phyloP scores from a whole-genome alignment of 2,797 vertebrate species.

The Hipposideros larvatus region DNA sequence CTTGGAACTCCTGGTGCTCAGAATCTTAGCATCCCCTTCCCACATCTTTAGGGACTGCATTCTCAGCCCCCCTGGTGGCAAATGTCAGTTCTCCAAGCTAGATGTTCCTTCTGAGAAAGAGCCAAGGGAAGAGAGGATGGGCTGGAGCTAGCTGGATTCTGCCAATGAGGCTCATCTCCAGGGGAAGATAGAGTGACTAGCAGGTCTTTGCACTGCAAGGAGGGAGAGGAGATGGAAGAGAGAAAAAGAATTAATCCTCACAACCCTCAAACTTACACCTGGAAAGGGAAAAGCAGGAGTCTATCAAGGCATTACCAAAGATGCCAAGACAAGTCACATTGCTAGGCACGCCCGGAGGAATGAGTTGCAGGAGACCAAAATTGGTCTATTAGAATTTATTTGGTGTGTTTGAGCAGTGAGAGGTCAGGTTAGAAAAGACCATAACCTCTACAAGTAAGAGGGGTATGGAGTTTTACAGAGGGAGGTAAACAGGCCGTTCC shows the following conservation, averaged over 20 bases:
- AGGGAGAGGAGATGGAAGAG: not conserved
- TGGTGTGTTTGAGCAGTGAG: too few species aligned
- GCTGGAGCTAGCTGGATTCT: not conserved
- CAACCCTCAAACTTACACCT: not conserved
- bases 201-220: not conserved
- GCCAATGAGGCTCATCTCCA: not conserved
- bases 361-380: too few species aligned
- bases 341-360: too few species aligned
- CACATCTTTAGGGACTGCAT: not conserved
- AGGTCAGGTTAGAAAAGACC: too few species aligned
- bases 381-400: too few species aligned
- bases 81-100: not conserved
- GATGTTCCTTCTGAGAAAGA: not conserved
- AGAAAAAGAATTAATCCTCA: not conserved
- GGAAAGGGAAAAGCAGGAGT: not conserved
- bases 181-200: not conserved
- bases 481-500: too few species aligned
- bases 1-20: not conserved
- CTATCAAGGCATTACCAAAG: not conserved
- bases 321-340: not conserved
- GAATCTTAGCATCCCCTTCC: not conserved
- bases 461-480: too few species aligned
- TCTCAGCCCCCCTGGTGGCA: not conserved
- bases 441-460: too few species aligned
- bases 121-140: not conserved